Evolutionary conservation across 2,888 invertebrate genomes (phyloP).

Genomic region (Cheiracanthium punctorium): DNA sequence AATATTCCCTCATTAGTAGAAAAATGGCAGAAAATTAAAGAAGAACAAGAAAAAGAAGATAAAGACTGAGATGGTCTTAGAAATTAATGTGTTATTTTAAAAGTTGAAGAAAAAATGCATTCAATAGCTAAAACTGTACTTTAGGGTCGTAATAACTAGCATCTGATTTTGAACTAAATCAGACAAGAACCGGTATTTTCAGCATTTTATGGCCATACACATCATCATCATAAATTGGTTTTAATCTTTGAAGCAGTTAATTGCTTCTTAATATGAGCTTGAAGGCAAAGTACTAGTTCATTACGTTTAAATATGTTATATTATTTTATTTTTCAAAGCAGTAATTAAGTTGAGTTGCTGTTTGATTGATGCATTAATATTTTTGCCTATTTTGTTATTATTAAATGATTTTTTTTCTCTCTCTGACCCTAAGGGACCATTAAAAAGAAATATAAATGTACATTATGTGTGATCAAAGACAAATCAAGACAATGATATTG

Average conservation of each 20-base stretch:
- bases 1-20: slow-evolving; percentile 83
- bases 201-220: too few species aligned
- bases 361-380: not conserved
- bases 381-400: not conserved
- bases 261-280: slow-evolving; percentile 15
- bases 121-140: not conserved
- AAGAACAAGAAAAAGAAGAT: slow-evolving; percentile 78
- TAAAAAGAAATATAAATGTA: not conserved
- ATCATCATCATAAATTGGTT: not conserved
- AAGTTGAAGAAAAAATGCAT: too few species aligned
- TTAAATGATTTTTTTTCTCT: not conserved
- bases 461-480: too few species aligned
- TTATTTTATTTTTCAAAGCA: too few species aligned
- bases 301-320: too few species aligned
- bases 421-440: not conserved
- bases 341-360: not conserved
- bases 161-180: not conserved
- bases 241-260: not conserved
- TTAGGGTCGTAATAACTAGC: not conserved
- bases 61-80: slow-evolving; percentile 14
- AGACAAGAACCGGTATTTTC: too few species aligned
- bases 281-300: slow-evolving; percentile 5
- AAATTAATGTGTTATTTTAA: not conserved
- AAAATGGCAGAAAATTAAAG: slow-evolving; percentile 82
- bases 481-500: too few species aligned